These are phyloP conservation scores for Ailuropoda melanoleuca DNA, from an alignment of 2,113 vertebrate species.

Conservation along the genomic window DNA sequence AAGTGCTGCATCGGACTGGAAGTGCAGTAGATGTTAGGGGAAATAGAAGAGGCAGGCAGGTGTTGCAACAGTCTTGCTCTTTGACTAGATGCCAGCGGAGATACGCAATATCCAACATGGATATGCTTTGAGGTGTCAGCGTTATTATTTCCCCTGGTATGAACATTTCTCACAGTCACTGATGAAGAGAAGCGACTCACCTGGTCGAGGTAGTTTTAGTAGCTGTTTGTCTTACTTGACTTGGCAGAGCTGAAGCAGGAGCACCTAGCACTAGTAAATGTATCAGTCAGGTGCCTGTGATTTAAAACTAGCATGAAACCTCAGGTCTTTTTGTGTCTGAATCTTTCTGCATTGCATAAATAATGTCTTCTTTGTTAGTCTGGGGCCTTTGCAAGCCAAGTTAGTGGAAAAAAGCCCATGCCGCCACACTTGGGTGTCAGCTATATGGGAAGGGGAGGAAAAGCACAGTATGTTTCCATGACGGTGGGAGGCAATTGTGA, in stretches of 20 bases:
- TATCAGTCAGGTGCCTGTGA: neutral
- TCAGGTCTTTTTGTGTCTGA: neutral
- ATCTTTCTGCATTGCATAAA: slow-evolving; percentile 27
- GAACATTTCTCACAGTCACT: neutral
- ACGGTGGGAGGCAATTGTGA: neutral
- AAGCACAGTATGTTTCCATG: neutral
- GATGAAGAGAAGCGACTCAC: neutral
- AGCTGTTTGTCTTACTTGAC: neutral
- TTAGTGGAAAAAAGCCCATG: neutral
- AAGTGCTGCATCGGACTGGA: neutral
- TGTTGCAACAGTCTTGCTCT: neutral
- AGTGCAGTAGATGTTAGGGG: neutral
- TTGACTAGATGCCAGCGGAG: neutral
- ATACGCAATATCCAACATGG: neutral
- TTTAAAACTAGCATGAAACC: neutral
- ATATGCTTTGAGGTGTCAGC: neutral
- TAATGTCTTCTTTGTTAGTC: neutral
- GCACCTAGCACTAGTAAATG: neutral
- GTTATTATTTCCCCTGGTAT: neutral
- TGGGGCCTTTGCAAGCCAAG: neutral
- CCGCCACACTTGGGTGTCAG: neutral
- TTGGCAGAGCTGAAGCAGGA: neutral
- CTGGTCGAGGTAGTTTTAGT: neutral
- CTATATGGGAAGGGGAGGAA: neutral
- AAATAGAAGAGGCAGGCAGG: neutral